Conservation (phyloP, 2,797 vertebrate genomes). For the Neosilurus mollespiculum region DNA sequence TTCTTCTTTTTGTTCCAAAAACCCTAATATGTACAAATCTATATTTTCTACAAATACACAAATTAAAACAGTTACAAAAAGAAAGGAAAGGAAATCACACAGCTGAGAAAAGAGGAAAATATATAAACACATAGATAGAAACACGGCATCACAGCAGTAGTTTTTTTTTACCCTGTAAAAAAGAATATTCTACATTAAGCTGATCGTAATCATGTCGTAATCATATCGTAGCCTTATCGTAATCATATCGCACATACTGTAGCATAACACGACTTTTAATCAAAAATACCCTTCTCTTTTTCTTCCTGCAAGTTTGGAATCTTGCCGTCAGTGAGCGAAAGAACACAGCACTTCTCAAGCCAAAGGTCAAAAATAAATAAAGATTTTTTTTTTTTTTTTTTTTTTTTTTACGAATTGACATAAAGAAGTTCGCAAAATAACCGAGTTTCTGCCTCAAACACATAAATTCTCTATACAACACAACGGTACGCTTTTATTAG, state of each 20-base stretch:
- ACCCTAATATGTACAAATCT: slow-evolving; percentile 95
- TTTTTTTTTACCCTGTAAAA: slow-evolving; percentile 92
- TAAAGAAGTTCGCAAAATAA: slow-evolving; percentile 72
- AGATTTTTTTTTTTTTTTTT: slow-evolving; percentile 75
- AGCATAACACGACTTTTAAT: slow-evolving; percentile 78
- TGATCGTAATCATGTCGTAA: too few relatives aligned
- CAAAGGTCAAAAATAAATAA: slow-evolving; percentile 91
- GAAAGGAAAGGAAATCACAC: slow-evolving; percentile 86
- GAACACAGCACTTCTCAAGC: slow-evolving; percentile 79
- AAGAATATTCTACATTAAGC: slow-evolving; percentile 79
- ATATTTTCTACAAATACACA: slow-evolving; percentile 92
- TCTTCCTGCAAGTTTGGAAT: slow-evolving; percentile 82
- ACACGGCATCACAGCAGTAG: slow-evolving; percentile 93
- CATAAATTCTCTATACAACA: slow-evolving; percentile 95
- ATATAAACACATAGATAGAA: slow-evolving; percentile 88
- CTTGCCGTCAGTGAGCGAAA: slow-evolving; percentile 79
- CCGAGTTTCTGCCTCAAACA: slow-evolving; percentile 90
- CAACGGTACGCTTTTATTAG: slow-evolving; percentile 96
- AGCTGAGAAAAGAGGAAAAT: slow-evolving; percentile 79
- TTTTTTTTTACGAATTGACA: slow-evolving; percentile 57
- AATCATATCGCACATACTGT: neutral
- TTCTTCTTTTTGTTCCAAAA: slow-evolving; percentile 59
- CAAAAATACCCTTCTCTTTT: slow-evolving; percentile 80
- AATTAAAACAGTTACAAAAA: slow-evolving; percentile 92
- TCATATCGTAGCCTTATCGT: slow-evolving; percentile 71